A percentile compares a stretch with the other conserved stretches of the same genome.
Conservation (phyloP, 1,140 invertebrate genomes). For the Danaus melanippus region DNA sequence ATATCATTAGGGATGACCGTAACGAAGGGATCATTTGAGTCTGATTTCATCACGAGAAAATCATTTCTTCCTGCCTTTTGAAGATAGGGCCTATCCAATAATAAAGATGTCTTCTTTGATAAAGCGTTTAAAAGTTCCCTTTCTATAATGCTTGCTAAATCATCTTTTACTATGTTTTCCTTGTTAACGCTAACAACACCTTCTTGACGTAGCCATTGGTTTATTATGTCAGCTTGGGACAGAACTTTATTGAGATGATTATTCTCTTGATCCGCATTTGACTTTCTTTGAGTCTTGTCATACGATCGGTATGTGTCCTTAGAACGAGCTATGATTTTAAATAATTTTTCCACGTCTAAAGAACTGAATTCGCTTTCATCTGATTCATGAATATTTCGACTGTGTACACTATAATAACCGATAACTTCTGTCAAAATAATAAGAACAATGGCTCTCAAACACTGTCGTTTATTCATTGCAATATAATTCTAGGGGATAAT, state of each 20-base stretch:
- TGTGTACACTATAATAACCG: neutral
- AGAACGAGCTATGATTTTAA: constrained; percentile 2
- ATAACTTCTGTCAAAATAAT: neutral
- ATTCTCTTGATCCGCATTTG: constrained; percentile 1
- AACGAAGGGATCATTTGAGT: constrained; percentile 29
- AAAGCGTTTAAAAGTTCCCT: constrained; percentile 34
- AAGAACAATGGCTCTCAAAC: neutral
- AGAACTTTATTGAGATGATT: constrained; percentile 1
- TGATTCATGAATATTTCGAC: constrained; percentile 1
- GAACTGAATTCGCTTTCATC: neutral
- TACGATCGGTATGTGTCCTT: constrained; percentile 1
- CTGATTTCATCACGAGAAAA: constrained; percentile 33
- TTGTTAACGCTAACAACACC: neutral
- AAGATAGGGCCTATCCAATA: constrained; percentile 33
- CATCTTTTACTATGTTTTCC: constrained; percentile 7
- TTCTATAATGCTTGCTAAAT: constrained; percentile 29
- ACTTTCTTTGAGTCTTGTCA: neutral
- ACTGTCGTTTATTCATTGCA: too few relatives aligned
- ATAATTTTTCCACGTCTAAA: constrained; percentile 1
- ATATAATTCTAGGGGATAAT: too few relatives aligned
- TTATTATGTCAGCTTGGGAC: constrained; percentile 4
- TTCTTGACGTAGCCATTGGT: constrained; percentile 16
- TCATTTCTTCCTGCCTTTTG: constrained; percentile 40
- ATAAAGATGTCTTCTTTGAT: constrained; percentile 29
- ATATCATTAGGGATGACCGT: constrained; percentile 50